phyloP scores from a whole-genome alignment of 2,113 vertebrate genomes.

The Thryonomys swinderianus region DNA sequence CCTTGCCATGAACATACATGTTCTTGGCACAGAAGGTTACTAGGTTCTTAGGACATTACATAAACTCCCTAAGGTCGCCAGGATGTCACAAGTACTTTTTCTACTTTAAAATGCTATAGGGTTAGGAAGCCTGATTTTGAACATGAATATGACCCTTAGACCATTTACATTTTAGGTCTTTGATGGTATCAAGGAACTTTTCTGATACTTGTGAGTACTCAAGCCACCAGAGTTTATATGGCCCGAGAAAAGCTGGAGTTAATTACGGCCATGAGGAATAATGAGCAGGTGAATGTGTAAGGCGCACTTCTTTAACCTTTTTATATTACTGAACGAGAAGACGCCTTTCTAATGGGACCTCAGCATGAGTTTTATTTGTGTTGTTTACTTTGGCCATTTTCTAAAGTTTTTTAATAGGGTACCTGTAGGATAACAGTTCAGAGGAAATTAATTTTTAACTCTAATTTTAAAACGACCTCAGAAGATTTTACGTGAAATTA shows the following conservation, averaged over 20 bases:
- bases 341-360: slow-evolving; percentile 19
- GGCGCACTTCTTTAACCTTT: slow-evolving; percentile 22
- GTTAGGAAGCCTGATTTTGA: slow-evolving; percentile 28
- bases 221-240: background rate
- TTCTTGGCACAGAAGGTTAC: background rate
- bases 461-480: background rate
- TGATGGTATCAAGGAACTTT: background rate
- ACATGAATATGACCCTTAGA: background rate
- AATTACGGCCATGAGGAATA: slow-evolving; percentile 6
- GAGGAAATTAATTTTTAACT: slow-evolving; percentile 29
- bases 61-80: slow-evolving; percentile 9
- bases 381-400: slow-evolving; percentile 47
- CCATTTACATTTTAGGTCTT: background rate
- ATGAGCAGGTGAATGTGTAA: background rate
- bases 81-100: slow-evolving; percentile 6
- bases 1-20: background rate
- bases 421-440: slow-evolving; percentile 2
- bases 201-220: background rate
- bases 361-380: background rate
- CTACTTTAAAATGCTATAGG: background rate
- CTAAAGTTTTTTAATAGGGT: slow-evolving; percentile 18
- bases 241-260: slow-evolving; percentile 8
- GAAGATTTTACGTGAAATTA: slow-evolving; percentile 10
- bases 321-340: background rate
- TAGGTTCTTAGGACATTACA: slow-evolving; percentile 5